phyloP scores from a whole-genome alignment of 2,888 invertebrate genomes.

The Monoplex corrugatus region DNA sequence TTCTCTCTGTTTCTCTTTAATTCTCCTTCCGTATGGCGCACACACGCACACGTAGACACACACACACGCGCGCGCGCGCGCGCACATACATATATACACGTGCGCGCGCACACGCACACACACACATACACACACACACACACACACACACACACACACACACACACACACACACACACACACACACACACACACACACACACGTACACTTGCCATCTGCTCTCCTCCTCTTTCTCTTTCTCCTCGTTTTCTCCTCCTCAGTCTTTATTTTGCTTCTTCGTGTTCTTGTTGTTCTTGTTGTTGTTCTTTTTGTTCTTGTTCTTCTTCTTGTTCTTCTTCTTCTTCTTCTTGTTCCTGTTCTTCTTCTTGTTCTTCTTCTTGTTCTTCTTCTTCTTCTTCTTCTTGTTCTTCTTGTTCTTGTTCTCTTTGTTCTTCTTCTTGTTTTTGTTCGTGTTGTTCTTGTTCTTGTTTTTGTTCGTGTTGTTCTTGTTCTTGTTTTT shows the following conservation, averaged over 20 bases:
- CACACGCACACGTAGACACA: neutral
- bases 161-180: neutral
- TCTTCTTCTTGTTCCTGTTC: neutral
- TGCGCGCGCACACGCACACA: too few relatives aligned
- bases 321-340: neutral
- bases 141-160: too few relatives aligned
- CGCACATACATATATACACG: too few relatives aligned
- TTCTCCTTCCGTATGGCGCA: neutral
- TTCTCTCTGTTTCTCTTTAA: neutral
- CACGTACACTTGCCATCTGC: too few relatives aligned
- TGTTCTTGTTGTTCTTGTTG: neutral
- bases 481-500: neutral
- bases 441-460: neutral
- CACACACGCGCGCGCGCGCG: neutral
- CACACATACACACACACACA: too few relatives aligned
- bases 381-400: neutral
- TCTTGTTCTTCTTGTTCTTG: neutral
- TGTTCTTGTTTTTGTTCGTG: neutral
- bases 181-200: neutral
- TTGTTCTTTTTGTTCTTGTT: neutral
- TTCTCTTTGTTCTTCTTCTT: slow-evolving; percentile 19
- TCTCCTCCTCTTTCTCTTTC: too few relatives aligned
- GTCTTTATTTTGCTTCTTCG: too few relatives aligned
- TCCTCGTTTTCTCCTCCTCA: too few relatives aligned
- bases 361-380: neutral